phyloP scores from a whole-genome alignment of 2,888 invertebrate species.

The Cancer borealis region DNA sequence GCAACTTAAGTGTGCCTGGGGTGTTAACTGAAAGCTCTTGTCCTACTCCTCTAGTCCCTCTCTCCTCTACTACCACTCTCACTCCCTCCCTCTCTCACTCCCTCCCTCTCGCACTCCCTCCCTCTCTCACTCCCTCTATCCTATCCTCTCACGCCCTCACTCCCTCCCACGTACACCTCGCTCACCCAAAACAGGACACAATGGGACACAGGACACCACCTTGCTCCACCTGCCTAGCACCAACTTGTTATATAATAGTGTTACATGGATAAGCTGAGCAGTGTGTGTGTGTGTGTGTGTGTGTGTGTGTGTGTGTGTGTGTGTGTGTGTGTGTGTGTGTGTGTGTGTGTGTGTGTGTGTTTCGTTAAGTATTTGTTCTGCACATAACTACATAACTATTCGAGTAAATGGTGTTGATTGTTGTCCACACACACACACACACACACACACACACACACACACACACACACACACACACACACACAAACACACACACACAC shows the following conservation, averaged over 20 bases:
- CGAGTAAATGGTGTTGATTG: neutral
- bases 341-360: neutral
- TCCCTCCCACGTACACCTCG: neutral
- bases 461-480: no score
- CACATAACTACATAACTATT: neutral
- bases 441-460: conserved; percentile 13
- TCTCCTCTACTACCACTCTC: no score
- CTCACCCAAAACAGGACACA: neutral
- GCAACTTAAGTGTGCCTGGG: neutral
- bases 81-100: no score
- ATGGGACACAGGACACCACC: neutral
- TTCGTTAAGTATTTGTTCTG: neutral
- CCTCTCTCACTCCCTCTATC: neutral
- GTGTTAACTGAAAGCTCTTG: no score
- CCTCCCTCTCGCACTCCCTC: no score
- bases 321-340: neutral
- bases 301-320: neutral
- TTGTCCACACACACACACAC: neutral
- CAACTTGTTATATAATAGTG: neutral
- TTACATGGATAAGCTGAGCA: neutral
- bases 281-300: neutral
- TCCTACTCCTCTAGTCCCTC: no score
- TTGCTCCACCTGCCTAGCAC: neutral
- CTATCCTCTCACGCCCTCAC: neutral
- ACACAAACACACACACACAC: no score